Conservation (phyloP, 2,113 vertebrate genomes). For the Junco hyemalis region DNA sequence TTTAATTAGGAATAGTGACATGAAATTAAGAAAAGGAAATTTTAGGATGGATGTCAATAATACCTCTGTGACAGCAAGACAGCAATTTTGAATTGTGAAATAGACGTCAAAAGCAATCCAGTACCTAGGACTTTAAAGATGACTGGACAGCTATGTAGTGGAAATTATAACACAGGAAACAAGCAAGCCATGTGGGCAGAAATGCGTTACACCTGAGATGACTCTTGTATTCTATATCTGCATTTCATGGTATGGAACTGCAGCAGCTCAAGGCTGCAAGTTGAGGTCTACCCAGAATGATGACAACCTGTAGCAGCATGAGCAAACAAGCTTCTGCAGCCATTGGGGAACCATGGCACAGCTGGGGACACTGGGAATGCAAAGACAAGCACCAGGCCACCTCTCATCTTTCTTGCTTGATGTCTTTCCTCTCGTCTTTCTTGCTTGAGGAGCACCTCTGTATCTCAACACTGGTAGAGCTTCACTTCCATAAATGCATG, state of each 20-base stretch:
- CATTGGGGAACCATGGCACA: rapidly evolving
- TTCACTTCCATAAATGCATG: background rate
- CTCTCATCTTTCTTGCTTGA: background rate
- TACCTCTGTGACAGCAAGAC: background rate
- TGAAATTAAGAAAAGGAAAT: constrained; percentile 19
- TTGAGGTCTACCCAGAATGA: background rate
- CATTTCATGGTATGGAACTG: background rate
- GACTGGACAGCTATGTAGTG: background rate
- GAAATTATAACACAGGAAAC: background rate
- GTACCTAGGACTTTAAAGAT: background rate
- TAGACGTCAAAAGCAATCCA: background rate
- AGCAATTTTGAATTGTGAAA: background rate
- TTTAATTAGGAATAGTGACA: background rate
- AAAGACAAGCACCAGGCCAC: background rate
- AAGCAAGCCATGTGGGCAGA: background rate
- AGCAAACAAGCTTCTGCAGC: rapidly evolving
- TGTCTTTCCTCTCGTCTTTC: background rate
- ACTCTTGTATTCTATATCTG: background rate
- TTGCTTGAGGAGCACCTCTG: rapidly evolving
- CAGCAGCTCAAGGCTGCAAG: background rate
- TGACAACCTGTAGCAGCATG: rapidly evolving
- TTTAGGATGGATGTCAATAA: constrained; percentile 21
- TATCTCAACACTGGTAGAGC: background rate
- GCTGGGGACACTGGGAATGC: background rate
- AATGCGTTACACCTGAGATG: background rate